Evolutionary conservation across 2,113 vertebrate genomes (phyloP), one percentile per base, ranked within the genome.

Genomic region (Apeltes quadracus): DNA sequence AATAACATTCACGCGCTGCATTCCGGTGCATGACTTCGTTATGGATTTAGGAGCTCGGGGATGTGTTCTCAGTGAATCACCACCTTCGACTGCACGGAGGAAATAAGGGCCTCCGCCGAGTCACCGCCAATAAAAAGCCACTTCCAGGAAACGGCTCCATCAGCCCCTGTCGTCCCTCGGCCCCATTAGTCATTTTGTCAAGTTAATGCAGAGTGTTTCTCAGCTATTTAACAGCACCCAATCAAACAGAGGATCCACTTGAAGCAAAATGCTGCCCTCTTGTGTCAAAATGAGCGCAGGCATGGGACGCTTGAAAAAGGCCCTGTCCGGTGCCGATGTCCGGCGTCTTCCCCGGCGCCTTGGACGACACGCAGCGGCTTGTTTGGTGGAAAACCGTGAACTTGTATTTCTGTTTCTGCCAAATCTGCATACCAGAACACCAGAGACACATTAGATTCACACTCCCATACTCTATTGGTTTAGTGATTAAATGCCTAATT

Each of bases 211-310:
- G 76, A 66, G n/a, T 23, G 59, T 23, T 9, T 25, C 16, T 50
- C 7, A 38, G 0, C 7, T 27, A 58, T 11, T 1, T 38, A 16
- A 7, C 23, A 43, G 18, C 15, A 18, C 6, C 1, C 44, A 14
- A 32, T 36, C 56, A n/a, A 59, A n/a, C 15, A 23, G 23, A 23
- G 4, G 4, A 3, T 23, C 34, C 56, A 11, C 29, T 44, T 51
- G n/a, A 69, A 75, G 81, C 63, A 7, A 72, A 75, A 89, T 80
- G 75, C 83, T 86, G 86, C 90, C 88, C 85, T 78, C 91, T 89
- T 78, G 85, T 88, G 71, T 77, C 68, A n/a, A 27, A 50, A 55
- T 1, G 23, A 27, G 58, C 1, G 39, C 6, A 48, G 11, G 8
- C 12, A 46, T 12, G 12, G 16, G 46, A 6, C 34, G 1, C 2